phyloP scores from a whole-genome alignment of 2,113 vertebrate genomes.

The Pseudorhombus dupliciocellatus region DNA sequence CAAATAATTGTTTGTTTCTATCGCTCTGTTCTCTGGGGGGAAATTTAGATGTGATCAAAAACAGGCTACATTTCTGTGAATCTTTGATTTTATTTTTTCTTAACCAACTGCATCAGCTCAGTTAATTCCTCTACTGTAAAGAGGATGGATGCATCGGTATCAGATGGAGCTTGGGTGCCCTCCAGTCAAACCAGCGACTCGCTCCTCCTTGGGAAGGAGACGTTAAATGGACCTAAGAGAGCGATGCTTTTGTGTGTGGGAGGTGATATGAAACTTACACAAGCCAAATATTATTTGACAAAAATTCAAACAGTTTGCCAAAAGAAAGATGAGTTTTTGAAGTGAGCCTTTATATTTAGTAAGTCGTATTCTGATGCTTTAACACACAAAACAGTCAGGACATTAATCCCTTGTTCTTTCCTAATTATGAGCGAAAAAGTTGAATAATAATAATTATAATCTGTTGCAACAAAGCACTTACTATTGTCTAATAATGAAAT shows the following conservation, averaged over 20 bases:
- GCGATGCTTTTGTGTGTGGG: neutral
- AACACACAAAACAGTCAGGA: no score
- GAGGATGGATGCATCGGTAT: neutral
- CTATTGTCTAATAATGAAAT: neutral
- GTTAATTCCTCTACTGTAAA: neutral
- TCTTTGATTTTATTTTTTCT: no score
- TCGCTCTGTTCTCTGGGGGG: constrained; percentile 13
- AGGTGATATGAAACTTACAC: constrained; percentile 1
- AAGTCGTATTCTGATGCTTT: no score
- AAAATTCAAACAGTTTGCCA: constrained; percentile 7
- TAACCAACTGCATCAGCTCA: neutral
- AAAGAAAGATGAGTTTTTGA: constrained; percentile 1
- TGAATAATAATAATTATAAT: no score
- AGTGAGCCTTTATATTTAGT: no score
- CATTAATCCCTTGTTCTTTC: no score
- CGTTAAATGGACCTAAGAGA: no score
- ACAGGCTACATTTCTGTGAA: constrained; percentile 6
- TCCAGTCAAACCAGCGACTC: constrained; percentile 1
- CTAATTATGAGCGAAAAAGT: no score
- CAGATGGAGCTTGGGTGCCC: neutral
- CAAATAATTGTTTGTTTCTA: constrained; percentile 16
- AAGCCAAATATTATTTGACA: constrained; percentile 14
- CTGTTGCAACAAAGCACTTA: neutral
- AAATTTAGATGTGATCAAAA: constrained; percentile 19
- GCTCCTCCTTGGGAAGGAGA: no score